These are phyloP conservation scores for Mamestra configurata DNA, from an alignment of 1,140 invertebrate genomes.

Conservation along the genomic window DNA sequence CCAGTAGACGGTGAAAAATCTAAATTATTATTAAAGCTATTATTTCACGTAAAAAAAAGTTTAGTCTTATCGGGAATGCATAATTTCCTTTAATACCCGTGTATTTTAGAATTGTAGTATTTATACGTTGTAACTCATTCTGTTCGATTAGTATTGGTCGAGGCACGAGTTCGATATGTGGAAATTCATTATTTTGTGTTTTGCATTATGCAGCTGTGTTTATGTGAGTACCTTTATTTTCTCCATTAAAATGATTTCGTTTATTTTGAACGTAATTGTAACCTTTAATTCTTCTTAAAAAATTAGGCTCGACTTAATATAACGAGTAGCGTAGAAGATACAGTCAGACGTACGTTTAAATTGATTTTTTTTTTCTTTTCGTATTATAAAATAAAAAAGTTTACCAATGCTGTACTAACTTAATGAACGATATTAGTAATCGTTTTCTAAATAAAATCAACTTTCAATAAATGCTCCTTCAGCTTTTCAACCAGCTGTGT, in stretches of 20 bases:
- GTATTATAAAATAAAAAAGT: too few relatives aligned
- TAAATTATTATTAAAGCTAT: slow-evolving; percentile 21
- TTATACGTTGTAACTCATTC: slow-evolving; percentile 4
- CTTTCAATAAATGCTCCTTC: too few relatives aligned
- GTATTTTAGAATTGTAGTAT: slow-evolving; percentile 9
- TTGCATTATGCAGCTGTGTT: slow-evolving; percentile 52
- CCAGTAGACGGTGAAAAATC: background rate
- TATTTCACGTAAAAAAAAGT: slow-evolving; percentile 10
- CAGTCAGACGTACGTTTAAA: background rate
- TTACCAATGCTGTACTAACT: too few relatives aligned
- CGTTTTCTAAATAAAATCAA: too few relatives aligned
- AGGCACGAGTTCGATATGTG: slow-evolving; percentile 40
- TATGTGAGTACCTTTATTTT: slow-evolving; percentile 50
- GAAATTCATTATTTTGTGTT: slow-evolving; percentile 44
- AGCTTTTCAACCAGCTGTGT: too few relatives aligned
- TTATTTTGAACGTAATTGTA: background rate
- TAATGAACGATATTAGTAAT: too few relatives aligned
- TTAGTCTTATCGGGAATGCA: slow-evolving; percentile 2
- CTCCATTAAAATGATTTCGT: background rate
- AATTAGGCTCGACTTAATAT: background rate
- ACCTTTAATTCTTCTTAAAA: background rate
- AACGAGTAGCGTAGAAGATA: too few relatives aligned
- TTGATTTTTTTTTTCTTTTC: too few relatives aligned
- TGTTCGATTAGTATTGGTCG: slow-evolving; percentile 11
- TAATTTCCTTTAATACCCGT: slow-evolving; percentile 24